phyloP scores from a whole-genome alignment of 2,888 invertebrate species.

The Rhagonycha fulva region DNA sequence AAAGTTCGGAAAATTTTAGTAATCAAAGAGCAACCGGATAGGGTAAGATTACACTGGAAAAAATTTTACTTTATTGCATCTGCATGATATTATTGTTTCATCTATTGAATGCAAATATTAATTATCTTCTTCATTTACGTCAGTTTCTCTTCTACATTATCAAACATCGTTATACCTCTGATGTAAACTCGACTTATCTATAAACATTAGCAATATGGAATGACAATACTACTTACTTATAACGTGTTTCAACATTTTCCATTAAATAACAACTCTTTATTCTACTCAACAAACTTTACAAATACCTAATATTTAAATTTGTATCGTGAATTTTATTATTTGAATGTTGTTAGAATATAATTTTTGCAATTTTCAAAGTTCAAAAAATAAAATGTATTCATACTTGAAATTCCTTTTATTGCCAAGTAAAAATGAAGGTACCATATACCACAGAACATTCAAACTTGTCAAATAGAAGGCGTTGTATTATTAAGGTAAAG shows the following conservation, averaged over 20 bases:
- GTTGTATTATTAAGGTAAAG: not conserved
- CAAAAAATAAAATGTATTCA: not conserved
- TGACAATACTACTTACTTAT: not conserved
- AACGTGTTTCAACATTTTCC: not conserved
- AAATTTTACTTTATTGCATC: not conserved
- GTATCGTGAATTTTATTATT: not conserved
- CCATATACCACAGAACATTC: not conserved
- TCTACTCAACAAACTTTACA: not conserved
- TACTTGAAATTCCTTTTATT: not conserved
- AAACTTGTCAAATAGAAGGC: not conserved
- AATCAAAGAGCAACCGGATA: conserved; percentile 20
- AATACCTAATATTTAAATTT: not conserved
- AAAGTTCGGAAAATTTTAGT: conserved; percentile 37
- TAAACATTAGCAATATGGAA: not conserved
- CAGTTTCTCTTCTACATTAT: not conserved
- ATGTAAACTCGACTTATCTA: not conserved
- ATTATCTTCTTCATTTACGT: not conserved
- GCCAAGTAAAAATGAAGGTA: not conserved
- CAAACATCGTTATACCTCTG: not conserved
- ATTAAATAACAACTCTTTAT: not conserved
- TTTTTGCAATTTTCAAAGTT: not conserved
- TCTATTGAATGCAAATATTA: not conserved
- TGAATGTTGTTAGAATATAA: not conserved
- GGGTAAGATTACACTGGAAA: conserved; percentile 18
- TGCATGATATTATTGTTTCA: conserved; percentile 3